Evolutionary conservation across 2,797 vertebrate genomes (phyloP), one percentile per base, ranked within the genome.

Genomic region (Sebastolobus alascanus): DNA sequence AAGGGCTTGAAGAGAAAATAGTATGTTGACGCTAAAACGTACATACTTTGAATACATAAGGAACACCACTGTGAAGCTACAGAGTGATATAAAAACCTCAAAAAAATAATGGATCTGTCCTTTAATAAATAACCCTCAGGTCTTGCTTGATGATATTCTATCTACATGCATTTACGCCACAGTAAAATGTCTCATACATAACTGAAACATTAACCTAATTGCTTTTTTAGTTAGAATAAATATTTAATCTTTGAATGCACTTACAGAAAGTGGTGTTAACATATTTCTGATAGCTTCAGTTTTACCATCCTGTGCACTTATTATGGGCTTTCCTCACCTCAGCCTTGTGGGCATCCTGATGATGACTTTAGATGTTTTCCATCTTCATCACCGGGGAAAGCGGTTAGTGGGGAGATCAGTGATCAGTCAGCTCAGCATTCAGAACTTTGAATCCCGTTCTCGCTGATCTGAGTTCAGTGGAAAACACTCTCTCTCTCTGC

Each of bases 301-400:
- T 50, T 60, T 6, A 38, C 20, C 43, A 1, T 33, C 22, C 37
- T 59, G 55, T 52, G 8, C 61, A 1, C 1, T 14, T 27, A 43
- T 43, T 43, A 43, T 43, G 5, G 6, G 13, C 25, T 29, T 60
- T 31, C 35, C 25, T 25, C 5, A 12, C 25, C 11, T 31, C 20
- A 6, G 29, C 63, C 64, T 43, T 56, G 81, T 12, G 77, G 68
- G 22, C 35, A 10, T 78, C 68, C 59, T 8, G 68, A 61, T 8
- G 60, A 56, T 50, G 85, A 81, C 43, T 65, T 61, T 25, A 82
- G 43, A 87, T 83, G 87, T 90, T 90, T 90, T 84, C 85, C 65
- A 1, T 86, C 84, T 88, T 59, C 75, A 75, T 88, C 85, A 73
- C 78, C 6, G 59, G 46, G 80, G 83, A 75, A 52, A 46, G 88